Percentiles rank a stretch among this genome's conserved stretches.
Evolutionary conservation across 2,113 vertebrate genomes (phyloP).

Genomic region (Caretta caretta): DNA sequence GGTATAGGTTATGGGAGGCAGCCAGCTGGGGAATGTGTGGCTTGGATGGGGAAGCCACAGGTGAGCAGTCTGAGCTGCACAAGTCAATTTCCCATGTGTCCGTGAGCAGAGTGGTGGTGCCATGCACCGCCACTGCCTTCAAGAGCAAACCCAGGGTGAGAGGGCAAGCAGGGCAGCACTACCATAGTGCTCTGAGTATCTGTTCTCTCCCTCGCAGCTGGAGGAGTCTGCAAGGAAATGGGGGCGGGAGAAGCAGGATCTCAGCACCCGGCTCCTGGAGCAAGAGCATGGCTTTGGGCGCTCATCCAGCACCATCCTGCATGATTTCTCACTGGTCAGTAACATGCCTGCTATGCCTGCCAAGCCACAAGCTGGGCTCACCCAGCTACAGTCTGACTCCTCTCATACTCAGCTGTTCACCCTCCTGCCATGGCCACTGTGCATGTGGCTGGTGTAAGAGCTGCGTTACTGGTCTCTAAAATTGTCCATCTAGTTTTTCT

Average conservation of each 20-base stretch:
- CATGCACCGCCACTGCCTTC: too few relatives aligned
- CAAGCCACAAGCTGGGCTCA: neutral
- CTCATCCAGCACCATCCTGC: conserved; percentile 40
- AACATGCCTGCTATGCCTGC: neutral
- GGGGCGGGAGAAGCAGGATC: conserved; percentile 87
- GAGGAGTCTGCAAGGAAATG: conserved; percentile 82
- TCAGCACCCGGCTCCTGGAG: conserved; percentile 82
- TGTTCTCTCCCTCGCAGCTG: conserved; percentile 72
- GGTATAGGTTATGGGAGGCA: neutral
- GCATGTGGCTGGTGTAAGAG: neutral
- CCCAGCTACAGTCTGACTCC: accelerated
- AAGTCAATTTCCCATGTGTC: neutral
- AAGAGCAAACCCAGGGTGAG: neutral
- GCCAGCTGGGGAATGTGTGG: neutral
- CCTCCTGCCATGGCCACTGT: too few relatives aligned
- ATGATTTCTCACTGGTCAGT: conserved; percentile 65
- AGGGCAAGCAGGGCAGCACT: neutral
- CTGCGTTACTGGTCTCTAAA: neutral
- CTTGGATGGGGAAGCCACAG: neutral
- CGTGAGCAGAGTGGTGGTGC: neutral
- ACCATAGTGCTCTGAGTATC: neutral
- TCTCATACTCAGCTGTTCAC: neutral
- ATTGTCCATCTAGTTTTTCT: neutral
- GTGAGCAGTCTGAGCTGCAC: neutral
- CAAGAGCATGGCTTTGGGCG: conserved; percentile 73